Conservation (phyloP, 2,888 invertebrate species). For the Actias luna region DNA sequence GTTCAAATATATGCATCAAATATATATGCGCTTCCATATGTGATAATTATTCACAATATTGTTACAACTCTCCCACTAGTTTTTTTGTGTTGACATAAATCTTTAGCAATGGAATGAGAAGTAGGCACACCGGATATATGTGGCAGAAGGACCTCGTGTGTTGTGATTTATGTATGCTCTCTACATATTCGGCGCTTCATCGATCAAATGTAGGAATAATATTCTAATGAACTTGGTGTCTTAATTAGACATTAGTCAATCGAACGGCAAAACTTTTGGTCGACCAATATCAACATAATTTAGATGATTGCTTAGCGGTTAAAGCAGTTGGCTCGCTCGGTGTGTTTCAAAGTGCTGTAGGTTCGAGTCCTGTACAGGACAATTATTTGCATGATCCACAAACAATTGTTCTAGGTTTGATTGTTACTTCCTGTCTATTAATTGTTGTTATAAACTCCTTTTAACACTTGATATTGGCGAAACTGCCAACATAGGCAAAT, state of each 20-base stretch:
- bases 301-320: too few species aligned
- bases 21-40: too few species aligned
- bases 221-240: background rate
- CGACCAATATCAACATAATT: background rate
- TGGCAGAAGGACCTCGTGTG: slow-evolving; percentile 59
- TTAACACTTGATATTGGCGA: too few species aligned
- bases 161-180: slow-evolving; percentile 54
- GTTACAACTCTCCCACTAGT: slow-evolving; percentile 39
- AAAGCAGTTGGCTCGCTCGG: too few species aligned
- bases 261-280: background rate
- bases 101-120: slow-evolving; percentile 46
- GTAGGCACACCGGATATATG: slow-evolving; percentile 51
- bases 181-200: background rate
- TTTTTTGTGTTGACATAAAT: slow-evolving; percentile 74
- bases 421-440: too few species aligned
- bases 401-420: too few species aligned
- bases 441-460: too few species aligned
- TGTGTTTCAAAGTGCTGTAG: too few species aligned
- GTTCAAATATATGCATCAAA: background rate
- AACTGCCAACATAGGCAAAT: too few species aligned
- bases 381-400: too few species aligned
- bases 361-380: too few species aligned
- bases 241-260: background rate
- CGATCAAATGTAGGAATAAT: background rate
- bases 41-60: background rate